Base-by-base conservation (phyloP, 2,113 vertebrate species). In the Macaca mulatta region DNA sequence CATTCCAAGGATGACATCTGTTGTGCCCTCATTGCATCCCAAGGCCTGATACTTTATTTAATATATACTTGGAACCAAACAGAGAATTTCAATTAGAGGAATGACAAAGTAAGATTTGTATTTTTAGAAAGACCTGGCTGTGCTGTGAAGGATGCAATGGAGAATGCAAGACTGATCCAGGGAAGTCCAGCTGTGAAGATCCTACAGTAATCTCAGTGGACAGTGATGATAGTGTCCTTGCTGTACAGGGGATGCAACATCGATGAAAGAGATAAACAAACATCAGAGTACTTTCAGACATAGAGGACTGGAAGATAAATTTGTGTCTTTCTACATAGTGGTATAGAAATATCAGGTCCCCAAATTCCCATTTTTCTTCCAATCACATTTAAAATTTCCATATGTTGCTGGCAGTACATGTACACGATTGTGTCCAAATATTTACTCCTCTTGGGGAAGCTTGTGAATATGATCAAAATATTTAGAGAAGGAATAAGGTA, bases 161-260 rank as follows among this genome's bases (percentile, higher is more conserved):
- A 78, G 5, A 13, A 22, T 72, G 16, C 20, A 38, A 40, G 30
- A 35, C 20, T 6, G 20, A 7, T 22, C 12, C 27, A 89, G 32
- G 48, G 0, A 79, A 55, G 17, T 22, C 23, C 43, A 23, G 0
- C 43, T 50, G 4, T 32, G 23, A n/a, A 25, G 1, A 45, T 7
- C 4, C 3, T 32, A 0, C 0, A 7, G 16, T 20, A 2, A 45
- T 77, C 12, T 25, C 6, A 64, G 32, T 1, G 13, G 74, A 40
- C 14, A 10, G 17, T 2, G 43, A 27, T 32, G 22, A 38, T 32
- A 0, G 30, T 8, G 8, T 10, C 25, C 67, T 91, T 32, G 5
- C 10, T 38, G 8, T 45, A 17, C 61, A 70, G 14, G 20, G 69
- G 7, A 38, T 23, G 35, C 40, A 25, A 0, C 1, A 11, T 27